Evolutionary conservation across 2,888 invertebrate species (phyloP).

Genomic region (Liopterus haemorrhoidalis): DNA sequence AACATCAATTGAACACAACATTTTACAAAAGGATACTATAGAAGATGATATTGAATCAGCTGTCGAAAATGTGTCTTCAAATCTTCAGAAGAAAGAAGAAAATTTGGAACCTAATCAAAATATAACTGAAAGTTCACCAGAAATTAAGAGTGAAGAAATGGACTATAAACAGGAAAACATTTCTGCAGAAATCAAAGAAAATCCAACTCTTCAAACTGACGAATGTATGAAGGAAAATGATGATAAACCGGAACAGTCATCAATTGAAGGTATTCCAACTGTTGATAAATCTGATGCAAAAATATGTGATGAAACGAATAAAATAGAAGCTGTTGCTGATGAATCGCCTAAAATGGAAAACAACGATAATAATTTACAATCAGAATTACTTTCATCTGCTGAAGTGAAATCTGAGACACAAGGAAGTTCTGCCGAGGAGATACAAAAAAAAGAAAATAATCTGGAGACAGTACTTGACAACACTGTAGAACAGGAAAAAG

Average conservation of each 20-base stretch:
- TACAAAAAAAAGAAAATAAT: no score
- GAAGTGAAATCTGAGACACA: not conserved
- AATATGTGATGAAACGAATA: not conserved
- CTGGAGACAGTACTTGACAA: no score
- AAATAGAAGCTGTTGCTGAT: not conserved
- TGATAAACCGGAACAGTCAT: not conserved
- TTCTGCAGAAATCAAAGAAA: no score
- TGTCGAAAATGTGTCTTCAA: not conserved
- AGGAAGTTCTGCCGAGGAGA: no score
- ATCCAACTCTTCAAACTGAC: not conserved
- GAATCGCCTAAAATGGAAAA: no score
- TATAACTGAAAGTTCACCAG: not conserved
- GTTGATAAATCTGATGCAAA: not conserved
- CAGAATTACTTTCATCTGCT: no score
- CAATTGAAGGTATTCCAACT: not conserved
- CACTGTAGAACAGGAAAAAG: no score
- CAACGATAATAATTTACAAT: no score
- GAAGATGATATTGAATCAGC: no score
- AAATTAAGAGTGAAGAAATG: not conserved
- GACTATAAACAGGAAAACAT: not conserved
- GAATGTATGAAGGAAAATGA: not conserved
- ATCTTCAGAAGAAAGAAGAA: not conserved
- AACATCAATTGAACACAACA: no score
- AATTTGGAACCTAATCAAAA: not conserved
- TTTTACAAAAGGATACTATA: no score